These are phyloP conservation scores for Pterostichus niger DNA, from an alignment of 2,888 invertebrate species.

Conservation along the genomic window DNA sequence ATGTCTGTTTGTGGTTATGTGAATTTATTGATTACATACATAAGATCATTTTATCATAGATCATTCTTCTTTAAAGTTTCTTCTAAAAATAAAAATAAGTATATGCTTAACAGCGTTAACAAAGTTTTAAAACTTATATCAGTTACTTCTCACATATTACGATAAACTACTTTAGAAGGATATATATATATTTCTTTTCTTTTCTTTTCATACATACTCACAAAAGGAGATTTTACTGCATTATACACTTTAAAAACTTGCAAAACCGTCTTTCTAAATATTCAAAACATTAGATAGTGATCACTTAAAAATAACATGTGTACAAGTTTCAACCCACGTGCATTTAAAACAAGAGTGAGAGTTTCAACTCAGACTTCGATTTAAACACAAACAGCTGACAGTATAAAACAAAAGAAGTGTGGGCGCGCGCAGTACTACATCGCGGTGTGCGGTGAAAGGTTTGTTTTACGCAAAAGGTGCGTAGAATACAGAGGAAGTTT, in stretches of 20 bases:
- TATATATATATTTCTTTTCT: neutral
- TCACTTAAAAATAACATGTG: conserved; percentile 38
- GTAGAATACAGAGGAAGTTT: neutral
- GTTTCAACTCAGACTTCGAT: neutral
- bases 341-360: conserved; percentile 1
- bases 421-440: conserved; percentile 8
- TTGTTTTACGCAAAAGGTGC: neutral
- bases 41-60: conserved; percentile 19
- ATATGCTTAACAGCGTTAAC: too few species aligned
- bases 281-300: conserved; percentile 5
- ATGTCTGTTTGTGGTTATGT: neutral
- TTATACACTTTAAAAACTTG: neutral
- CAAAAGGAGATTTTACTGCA: neutral
- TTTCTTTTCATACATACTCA: neutral
- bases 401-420: conserved; percentile 43
- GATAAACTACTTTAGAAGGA: too few species aligned
- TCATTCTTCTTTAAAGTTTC: neutral
- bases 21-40: conserved; percentile 1
- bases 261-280: neutral
- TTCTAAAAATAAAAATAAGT: neutral
- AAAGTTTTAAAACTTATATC: too few species aligned
- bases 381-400: conserved; percentile 34
- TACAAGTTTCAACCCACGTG: conserved; percentile 3
- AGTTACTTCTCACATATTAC: too few species aligned
- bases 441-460: conserved; percentile 26